Conservation (phyloP, 2,888 invertebrate species). For the Chelonus formosanus region DNA sequence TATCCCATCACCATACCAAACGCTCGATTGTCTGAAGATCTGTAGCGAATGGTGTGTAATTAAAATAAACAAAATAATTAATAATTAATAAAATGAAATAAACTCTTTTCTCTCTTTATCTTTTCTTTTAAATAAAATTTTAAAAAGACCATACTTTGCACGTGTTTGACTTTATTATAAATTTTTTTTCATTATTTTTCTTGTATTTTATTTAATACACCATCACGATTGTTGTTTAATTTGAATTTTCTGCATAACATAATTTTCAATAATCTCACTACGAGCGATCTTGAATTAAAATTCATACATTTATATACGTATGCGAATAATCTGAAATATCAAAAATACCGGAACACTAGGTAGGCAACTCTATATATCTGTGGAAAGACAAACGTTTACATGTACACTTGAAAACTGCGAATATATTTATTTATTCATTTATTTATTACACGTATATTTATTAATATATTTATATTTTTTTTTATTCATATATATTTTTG, state of each 20-base stretch:
- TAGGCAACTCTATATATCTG: constrained; percentile 26
- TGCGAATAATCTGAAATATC: constrained; percentile 33
- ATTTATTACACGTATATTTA: background rate
- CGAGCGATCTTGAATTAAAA: constrained; percentile 26
- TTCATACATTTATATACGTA: constrained; percentile 21
- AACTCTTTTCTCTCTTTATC: too few relatives aligned
- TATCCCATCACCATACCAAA: too few relatives aligned
- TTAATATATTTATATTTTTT: constrained; percentile 1
- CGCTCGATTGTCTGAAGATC: too few relatives aligned
- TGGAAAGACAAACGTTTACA: constrained; percentile 24
- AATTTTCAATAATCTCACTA: constrained; percentile 16
- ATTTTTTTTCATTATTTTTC: too few relatives aligned
- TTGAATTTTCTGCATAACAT: background rate
- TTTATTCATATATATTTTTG: background rate
- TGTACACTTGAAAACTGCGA: constrained; percentile 17
- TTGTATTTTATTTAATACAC: too few relatives aligned
- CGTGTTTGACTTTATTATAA: too few relatives aligned
- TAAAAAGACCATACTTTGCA: too few relatives aligned
- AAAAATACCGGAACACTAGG: constrained; percentile 34
- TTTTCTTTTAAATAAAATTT: too few relatives aligned
- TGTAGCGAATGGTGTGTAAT: too few relatives aligned
- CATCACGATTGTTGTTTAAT: too few relatives aligned
- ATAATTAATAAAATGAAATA: too few relatives aligned
- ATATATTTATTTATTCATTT: constrained; percentile 13
- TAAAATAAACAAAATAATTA: too few relatives aligned